phyloP scores from a whole-genome alignment of 1,140 invertebrate genomes.

The Aphelenchoides fujianensis region DNA sequence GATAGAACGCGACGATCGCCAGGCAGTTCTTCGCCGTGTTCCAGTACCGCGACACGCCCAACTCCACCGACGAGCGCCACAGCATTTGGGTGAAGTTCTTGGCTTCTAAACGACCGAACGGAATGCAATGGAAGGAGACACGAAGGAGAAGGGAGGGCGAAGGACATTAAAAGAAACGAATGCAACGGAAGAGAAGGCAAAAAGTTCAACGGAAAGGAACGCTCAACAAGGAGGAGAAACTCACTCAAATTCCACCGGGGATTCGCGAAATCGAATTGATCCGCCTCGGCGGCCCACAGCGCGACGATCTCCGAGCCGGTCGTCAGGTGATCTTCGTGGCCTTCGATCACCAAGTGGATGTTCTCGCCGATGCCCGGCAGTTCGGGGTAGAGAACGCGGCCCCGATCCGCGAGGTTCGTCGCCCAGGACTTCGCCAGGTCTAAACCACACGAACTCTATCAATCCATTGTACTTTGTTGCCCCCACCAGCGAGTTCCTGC shows the following conservation, averaged over 20 bases:
- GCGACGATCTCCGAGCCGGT: slow-evolving; percentile 58
- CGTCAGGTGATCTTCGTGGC: slow-evolving; percentile 52
- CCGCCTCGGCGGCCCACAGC: slow-evolving; percentile 56
- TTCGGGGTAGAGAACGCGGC: slow-evolving; percentile 60
- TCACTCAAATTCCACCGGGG: slow-evolving; percentile 56
- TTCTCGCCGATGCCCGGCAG: slow-evolving; percentile 61
- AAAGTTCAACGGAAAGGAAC: too few species aligned
- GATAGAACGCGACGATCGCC: slow-evolving; percentile 60
- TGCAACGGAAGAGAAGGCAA: too few species aligned
- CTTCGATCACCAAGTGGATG: slow-evolving; percentile 45
- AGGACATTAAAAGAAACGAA: too few species aligned
- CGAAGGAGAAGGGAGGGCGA: too few species aligned
- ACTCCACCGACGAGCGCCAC: slow-evolving; percentile 74
- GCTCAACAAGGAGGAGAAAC: slow-evolving; percentile 19
- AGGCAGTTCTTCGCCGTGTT: slow-evolving; percentile 59
- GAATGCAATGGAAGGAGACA: too few species aligned
- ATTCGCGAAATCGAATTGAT: slow-evolving; percentile 55
- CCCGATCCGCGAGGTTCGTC: slow-evolving; percentile 56
- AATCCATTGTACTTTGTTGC: slow-evolving; percentile 1
- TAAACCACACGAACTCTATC: not conserved
- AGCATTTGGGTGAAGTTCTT: slow-evolving; percentile 83
- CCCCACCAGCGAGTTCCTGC: slow-evolving; percentile 54
- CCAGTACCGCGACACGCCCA: slow-evolving; percentile 72
- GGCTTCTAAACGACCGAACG: slow-evolving; percentile 46
- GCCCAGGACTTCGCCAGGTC: slow-evolving; percentile 60